phyloP scores from a whole-genome alignment of 2,888 invertebrate species.

The Agapetus fuscipes region DNA sequence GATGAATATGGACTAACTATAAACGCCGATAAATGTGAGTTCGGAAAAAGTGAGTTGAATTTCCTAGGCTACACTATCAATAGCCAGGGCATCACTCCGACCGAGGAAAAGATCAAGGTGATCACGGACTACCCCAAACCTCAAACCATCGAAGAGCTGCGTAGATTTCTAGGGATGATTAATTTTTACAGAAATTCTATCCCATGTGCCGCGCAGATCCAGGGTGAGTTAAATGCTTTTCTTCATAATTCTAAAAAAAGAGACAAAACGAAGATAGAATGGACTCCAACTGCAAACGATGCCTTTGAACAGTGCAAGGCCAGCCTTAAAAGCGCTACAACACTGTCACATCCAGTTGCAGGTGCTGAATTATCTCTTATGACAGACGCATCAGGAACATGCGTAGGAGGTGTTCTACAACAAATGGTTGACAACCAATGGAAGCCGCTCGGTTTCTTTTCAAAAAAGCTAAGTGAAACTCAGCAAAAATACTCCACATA shows the following conservation, averaged over 20 bases:
- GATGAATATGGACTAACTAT: conserved; percentile 22
- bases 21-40: conserved; percentile 22
- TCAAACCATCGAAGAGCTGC: conserved; percentile 14
- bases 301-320: conserved; percentile 19
- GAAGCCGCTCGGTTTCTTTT: conserved; percentile 18
- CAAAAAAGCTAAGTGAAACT: conserved; percentile 5
- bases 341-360: conserved; percentile 5
- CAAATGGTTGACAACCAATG: conserved; percentile 5
- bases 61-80: conserved; percentile 12
- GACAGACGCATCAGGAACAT: conserved; percentile 8
- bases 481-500: conserved; percentile 20
- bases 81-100: conserved; percentile 5
- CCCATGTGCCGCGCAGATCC: conserved; percentile 9
- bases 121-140: conserved; percentile 17
- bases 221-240: conserved; percentile 12
- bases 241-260: conserved; percentile 19
- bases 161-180: conserved; percentile 18
- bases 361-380: conserved; percentile 4
- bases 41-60: conserved; percentile 6
- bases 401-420: conserved; percentile 16
- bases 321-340: conserved; percentile 11
- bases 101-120: conserved; percentile 16
- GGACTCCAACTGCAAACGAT: conserved; percentile 14
- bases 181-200: conserved; percentile 12
- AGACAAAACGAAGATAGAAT: conserved; percentile 21